phyloP scores from a whole-genome alignment of 2,113 vertebrate species.

The Columbina picui region DNA sequence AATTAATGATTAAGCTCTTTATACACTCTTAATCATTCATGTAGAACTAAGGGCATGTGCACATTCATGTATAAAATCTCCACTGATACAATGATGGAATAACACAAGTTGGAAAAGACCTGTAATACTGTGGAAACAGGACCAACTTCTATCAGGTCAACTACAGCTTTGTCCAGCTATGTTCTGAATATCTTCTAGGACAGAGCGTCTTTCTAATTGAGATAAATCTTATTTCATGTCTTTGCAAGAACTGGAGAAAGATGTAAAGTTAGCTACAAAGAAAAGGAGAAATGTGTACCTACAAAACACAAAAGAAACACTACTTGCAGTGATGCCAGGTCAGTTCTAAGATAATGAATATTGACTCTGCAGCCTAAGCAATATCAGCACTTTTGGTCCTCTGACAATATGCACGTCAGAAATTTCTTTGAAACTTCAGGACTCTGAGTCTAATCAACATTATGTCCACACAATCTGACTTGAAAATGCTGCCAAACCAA shows the following conservation, averaged over 20 bases:
- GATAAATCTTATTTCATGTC: neutral
- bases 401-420: neutral
- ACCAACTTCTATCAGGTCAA: neutral
- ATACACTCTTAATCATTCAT: neutral
- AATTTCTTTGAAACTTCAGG: neutral
- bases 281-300: neutral
- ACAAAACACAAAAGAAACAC: neutral
- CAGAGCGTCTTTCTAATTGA: neutral
- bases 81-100: neutral
- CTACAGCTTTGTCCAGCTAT: neutral
- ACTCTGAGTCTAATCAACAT: neutral
- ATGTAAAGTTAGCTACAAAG: neutral
- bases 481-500: neutral
- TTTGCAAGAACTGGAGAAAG: neutral
- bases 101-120: neutral
- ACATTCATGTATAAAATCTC: neutral
- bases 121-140: neutral
- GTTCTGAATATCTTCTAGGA: neutral
- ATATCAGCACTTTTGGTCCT: neutral
- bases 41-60: neutral
- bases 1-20: constrained; percentile 30
- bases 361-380: neutral
- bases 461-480: neutral
- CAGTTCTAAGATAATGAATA: neutral
- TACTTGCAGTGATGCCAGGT: neutral